phyloP scores from a whole-genome alignment of 2,797 vertebrate species.

The Fringilla coelebs region DNA sequence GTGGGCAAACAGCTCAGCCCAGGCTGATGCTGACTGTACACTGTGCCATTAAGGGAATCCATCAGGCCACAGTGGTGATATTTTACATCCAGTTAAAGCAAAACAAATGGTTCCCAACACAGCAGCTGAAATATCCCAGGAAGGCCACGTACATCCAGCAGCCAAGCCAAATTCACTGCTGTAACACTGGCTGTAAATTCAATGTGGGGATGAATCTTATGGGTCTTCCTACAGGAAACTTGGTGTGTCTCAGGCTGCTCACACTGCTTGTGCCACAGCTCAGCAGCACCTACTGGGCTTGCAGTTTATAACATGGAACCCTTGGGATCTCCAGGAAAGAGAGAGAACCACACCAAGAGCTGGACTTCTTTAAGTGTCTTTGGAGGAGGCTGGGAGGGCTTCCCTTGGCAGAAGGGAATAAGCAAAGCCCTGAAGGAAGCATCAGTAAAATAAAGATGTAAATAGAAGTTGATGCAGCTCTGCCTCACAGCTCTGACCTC shows the following conservation, averaged over 20 bases:
- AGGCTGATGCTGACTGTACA: not conserved
- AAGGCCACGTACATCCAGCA: accelerated
- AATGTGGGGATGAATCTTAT: accelerated
- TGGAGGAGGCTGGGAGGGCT: not conserved
- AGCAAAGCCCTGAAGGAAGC: not conserved
- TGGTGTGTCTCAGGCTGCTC: not conserved
- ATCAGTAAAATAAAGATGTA: not conserved
- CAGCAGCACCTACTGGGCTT: not conserved
- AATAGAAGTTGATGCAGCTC: not conserved
- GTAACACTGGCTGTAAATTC: not conserved
- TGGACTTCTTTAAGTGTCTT: not conserved
- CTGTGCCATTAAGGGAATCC: not conserved
- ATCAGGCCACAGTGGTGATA: not conserved
- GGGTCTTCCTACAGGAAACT: not conserved
- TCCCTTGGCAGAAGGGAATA: not conserved
- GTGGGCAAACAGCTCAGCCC: not conserved
- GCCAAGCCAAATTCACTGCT: not conserved
- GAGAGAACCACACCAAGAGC: not conserved
- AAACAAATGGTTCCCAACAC: not conserved
- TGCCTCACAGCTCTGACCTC: not conserved
- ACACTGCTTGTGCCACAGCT: not conserved
- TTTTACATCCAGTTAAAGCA: not conserved
- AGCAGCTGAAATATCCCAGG: not conserved
- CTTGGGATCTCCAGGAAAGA: not conserved
- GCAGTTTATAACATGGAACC: not conserved